Base-by-base conservation (phyloP, 2,797 vertebrate genomes). In the Ficedula albicollis region DNA sequence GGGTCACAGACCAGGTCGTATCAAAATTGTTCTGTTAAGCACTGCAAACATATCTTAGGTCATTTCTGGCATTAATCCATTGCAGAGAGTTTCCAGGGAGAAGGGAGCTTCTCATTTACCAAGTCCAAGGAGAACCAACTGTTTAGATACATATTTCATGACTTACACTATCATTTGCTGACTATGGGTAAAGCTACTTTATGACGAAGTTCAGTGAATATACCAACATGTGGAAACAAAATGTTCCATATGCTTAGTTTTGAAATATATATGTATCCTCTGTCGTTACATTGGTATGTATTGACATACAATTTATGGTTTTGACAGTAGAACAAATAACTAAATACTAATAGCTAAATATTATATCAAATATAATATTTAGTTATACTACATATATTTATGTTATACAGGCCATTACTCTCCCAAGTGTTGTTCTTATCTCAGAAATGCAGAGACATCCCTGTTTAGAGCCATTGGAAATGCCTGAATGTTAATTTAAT, bases 71-170 rank as follows among this genome's bases (percentile, higher is more conserved):
- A 52, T 69, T 85, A 67, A 60, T 94, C 87, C 85, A 73, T 87
- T 54, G 1, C 7, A 77, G n/a, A 89, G 79, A 96, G 96, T 73
- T 92, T 97, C 91, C 83, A 90, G 89, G 75, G 30, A 90, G 93
- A 94, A 93, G 48, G 6, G n/a, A 91, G 73, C 81, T 93, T 96
- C 51, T 84, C 39, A 9, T 93, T 93, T 95, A 96, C 69, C 88
- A 91, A 88, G 70, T 67, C 66, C 39, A 60, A 95, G 73, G 80
- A 94, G 92, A 97, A 83, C 62, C 68, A 94, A 78, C 25, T 70
- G 54, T 73, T 76, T 34, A 43, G 25, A 51, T 56, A 22, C 0
- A 1, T 87, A 60, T 80, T 94, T 86, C n/a, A 56, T 93, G 84
- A 83, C 78, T 93, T 89, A 62, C 68, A 49, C 48, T 91, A 15